These are phyloP conservation scores for Perithous albicinctus DNA, from an alignment of 2,888 invertebrate genomes.

Conservation along the genomic window DNA sequence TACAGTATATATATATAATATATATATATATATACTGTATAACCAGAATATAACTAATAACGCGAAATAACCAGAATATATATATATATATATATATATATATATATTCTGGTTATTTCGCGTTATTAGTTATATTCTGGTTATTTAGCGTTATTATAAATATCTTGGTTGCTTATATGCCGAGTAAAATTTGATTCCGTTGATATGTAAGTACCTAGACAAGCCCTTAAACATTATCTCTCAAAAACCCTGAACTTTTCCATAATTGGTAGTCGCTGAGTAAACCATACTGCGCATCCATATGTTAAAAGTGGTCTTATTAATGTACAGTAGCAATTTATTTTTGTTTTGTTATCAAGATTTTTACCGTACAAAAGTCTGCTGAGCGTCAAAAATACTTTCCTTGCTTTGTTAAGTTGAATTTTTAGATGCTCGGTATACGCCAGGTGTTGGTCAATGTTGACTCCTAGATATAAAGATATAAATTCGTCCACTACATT, in stretches of 20 bases:
- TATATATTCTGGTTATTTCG: too few relatives aligned
- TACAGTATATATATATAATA: too few relatives aligned
- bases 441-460: conserved; percentile 39
- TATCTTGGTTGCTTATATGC: too few relatives aligned
- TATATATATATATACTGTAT: too few relatives aligned
- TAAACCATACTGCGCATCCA: conserved; percentile 52
- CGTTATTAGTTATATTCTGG: too few relatives aligned
- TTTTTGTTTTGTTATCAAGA: conserved; percentile 38
- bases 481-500: neutral
- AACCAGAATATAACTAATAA: too few relatives aligned
- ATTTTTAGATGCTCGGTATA: conserved; percentile 28
- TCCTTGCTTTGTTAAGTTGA: conserved; percentile 40
- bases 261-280: conserved; percentile 41
- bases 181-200: too few relatives aligned
- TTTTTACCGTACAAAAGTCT: conserved; percentile 41
- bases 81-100: too few relatives aligned
- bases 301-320: conserved; percentile 61
- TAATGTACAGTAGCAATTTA: conserved; percentile 51
- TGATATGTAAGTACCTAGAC: conserved; percentile 21
- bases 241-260: conserved; percentile 54
- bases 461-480: conserved; percentile 45
- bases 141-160: too few relatives aligned
- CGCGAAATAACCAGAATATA: too few relatives aligned
- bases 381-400: conserved; percentile 3
- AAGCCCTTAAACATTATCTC: conserved; percentile 48